A percentile compares a stretch with the other conserved stretches of the same genome.
These are phyloP conservation scores for Gobius niger DNA, from an alignment of 2,113 vertebrate genomes.

Conservation along the genomic window DNA sequence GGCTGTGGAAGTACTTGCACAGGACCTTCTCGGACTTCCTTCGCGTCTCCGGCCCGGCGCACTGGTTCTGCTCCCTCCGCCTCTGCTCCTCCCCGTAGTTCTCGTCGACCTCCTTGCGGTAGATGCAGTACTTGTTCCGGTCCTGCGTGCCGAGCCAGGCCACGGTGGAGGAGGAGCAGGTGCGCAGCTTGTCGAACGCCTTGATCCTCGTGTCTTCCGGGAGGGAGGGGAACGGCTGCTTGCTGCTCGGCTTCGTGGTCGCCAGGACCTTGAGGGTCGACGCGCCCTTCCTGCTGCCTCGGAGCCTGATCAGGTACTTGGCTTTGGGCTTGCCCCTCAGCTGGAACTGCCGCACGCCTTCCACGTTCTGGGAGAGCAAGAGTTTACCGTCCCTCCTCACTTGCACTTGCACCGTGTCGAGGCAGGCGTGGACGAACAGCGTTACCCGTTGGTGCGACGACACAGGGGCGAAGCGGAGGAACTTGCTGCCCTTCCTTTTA, in stretches of 20 bases:
- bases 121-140: constrained; percentile 96
- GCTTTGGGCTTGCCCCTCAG: constrained; percentile 93
- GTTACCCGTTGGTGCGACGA: constrained; percentile 94
- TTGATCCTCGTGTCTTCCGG: constrained; percentile 95
- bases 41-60: constrained; percentile 88
- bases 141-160: constrained; percentile 97
- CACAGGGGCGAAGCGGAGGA: constrained; percentile 90
- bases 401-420: constrained; percentile 89
- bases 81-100: constrained; percentile 86
- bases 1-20: constrained; percentile 98
- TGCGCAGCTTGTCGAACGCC: constrained; percentile 95
- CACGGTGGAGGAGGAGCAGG: constrained; percentile 90
- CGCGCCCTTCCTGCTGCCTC: constrained; percentile 89
- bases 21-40: constrained; percentile 95
- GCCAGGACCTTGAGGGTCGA: constrained; percentile 90
- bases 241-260: constrained; percentile 86
- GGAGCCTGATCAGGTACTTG: constrained; percentile 89
- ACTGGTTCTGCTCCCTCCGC: constrained; percentile 91
- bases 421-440: constrained; percentile 88
- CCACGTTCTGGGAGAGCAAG: constrained; percentile 88
- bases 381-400: constrained; percentile 92
- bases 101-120: constrained; percentile 88
- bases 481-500: constrained; percentile 88
- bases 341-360: constrained; percentile 91
- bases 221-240: constrained; percentile 91